A percentile compares a stretch with the other conserved stretches of the same genome.
Conservation (phyloP, 2,888 invertebrate genomes). For the Capitulum mitella region DNA sequence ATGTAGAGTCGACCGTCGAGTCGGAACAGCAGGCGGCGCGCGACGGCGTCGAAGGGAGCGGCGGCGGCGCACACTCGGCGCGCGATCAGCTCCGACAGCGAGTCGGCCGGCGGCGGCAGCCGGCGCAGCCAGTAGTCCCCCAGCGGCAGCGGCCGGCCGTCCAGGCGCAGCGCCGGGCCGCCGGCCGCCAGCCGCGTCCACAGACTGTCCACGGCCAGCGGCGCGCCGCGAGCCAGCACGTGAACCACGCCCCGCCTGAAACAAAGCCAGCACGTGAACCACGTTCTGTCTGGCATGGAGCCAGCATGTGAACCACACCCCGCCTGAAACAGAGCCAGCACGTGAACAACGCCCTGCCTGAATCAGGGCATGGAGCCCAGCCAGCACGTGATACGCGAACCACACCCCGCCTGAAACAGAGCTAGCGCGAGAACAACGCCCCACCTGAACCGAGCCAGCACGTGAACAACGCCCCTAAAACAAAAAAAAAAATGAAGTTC, state of each 20-base stretch:
- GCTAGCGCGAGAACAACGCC: no score
- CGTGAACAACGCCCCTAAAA: no score
- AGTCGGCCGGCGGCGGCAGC: not conserved
- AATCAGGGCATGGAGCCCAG: no score
- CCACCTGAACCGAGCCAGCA: no score
- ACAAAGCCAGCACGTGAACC: no score
- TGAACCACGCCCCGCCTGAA: constrained; percentile 6
- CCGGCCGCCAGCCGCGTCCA: not conserved
- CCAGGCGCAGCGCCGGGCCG: not conserved
- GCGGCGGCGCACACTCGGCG: not conserved
- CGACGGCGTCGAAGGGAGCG: not conserved
- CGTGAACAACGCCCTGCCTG: no score
- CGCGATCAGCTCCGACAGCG: not conserved
- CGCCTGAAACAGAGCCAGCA: no score
- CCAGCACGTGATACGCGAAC: no score
- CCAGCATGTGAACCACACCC: no score
- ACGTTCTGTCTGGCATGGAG: no score
- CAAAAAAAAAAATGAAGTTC: no score
- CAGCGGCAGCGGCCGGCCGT: not conserved
- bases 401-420: no score
- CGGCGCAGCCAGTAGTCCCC: not conserved
- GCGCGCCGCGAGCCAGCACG: not conserved
- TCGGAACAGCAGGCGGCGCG: not conserved
- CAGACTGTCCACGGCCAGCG: not conserved
- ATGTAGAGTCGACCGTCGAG: not conserved